Conservation (phyloP, 2,797 vertebrate species). For the Ctenopoma multispine region DNA sequence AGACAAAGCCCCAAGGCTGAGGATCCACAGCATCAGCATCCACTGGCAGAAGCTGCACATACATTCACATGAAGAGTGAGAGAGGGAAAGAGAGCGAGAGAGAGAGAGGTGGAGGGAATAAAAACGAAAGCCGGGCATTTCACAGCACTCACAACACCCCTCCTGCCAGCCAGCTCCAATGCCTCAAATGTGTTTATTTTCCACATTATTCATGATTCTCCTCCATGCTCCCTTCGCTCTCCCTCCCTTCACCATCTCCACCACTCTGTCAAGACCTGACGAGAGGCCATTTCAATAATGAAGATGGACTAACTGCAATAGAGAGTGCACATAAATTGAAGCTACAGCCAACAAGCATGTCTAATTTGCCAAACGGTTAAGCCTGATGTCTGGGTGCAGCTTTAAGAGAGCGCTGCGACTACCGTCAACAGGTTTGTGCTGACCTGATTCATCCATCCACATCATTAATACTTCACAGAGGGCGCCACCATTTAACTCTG, state of each 20-base stretch:
- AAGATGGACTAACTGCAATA: conserved; percentile 84
- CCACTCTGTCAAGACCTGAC: conserved; percentile 75
- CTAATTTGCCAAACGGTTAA: conserved; percentile 84
- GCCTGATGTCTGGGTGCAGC: conserved; percentile 75
- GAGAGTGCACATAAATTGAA: conserved; percentile 81
- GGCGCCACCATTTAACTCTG: conserved; percentile 77
- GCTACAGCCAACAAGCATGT: conserved; percentile 82
- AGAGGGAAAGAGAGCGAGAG: conserved; percentile 22
- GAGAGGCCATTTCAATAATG: conserved; percentile 82
- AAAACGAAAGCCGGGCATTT: conserved; percentile 67
- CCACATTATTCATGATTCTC: conserved; percentile 79
- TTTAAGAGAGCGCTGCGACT: conserved; percentile 66
- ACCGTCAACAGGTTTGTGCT: conserved; percentile 71
- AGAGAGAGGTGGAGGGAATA: conserved; percentile 19
- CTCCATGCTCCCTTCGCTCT: conserved; percentile 33
- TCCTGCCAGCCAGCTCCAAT: conserved; percentile 56
- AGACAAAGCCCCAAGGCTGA: conserved; percentile 76
- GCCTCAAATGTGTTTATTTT: conserved; percentile 78
- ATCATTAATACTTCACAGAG: conserved; percentile 82
- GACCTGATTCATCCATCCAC: conserved; percentile 78
- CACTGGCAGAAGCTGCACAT: conserved; percentile 69
- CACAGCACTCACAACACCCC: conserved; percentile 64
- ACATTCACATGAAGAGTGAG: conserved; percentile 59
- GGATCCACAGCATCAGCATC: conserved; percentile 75
- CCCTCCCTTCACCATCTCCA: conserved; percentile 61